phyloP scores from a whole-genome alignment of 2,797 vertebrate genomes.

The Channallabes apus region DNA sequence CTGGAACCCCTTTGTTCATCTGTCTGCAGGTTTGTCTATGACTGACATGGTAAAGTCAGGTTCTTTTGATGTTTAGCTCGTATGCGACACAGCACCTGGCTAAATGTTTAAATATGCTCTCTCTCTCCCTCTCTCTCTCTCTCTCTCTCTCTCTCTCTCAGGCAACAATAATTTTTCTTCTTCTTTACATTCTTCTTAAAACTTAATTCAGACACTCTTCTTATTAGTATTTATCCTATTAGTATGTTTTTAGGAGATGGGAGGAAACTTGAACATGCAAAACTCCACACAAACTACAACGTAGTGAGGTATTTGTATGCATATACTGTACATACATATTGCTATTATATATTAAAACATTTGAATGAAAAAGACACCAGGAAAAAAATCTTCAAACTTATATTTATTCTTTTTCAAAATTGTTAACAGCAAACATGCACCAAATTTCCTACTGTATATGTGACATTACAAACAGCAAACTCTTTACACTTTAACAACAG shows the following conservation, averaged over 20 bases:
- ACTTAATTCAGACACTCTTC: too few relatives aligned
- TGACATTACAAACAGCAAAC: not conserved
- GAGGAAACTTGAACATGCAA: not conserved
- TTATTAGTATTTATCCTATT: not conserved
- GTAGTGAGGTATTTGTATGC: not conserved
- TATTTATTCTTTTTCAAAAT: not conserved
- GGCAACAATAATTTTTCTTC: too few relatives aligned
- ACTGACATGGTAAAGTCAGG: too few relatives aligned
- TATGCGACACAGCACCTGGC: too few relatives aligned
- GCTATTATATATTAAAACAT: not conserved
- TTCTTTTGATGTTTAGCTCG: too few relatives aligned
- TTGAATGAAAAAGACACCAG: not conserved
- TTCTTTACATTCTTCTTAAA: too few relatives aligned
- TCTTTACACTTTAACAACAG: slow-evolving; percentile 77
- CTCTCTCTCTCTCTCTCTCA: too few relatives aligned
- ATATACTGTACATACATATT: not conserved
- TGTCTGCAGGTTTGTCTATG: too few relatives aligned
- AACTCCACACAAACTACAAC: not conserved
- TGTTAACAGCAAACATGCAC: not conserved
- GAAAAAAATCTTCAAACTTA: not conserved
- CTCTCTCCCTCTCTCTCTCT: too few relatives aligned
- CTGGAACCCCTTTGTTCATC: too few relatives aligned
- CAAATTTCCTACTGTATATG: not conserved
- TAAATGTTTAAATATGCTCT: too few relatives aligned
- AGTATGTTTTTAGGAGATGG: not conserved